A percentile compares a stretch with the other conserved stretches of the same genome.
Conservation (phyloP, 2,888 invertebrate species). For the Erannis defoliaria region DNA sequence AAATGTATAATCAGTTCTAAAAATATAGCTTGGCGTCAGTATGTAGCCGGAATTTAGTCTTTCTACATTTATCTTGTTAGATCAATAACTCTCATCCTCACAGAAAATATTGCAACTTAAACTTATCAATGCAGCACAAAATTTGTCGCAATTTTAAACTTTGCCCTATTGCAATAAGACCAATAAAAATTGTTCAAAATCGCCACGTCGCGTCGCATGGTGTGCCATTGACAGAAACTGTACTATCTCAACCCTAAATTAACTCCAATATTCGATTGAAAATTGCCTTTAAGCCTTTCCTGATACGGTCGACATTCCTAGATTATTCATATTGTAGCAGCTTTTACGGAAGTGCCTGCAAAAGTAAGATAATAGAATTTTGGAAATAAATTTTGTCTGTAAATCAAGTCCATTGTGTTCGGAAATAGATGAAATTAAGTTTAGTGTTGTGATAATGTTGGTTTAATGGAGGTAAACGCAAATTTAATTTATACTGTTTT, state of each 20-base stretch:
- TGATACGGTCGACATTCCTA: constrained; percentile 16
- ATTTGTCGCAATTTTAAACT: constrained; percentile 26
- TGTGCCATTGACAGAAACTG: constrained; percentile 61
- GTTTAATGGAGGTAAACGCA: constrained; percentile 6
- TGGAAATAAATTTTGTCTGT: constrained; percentile 41
- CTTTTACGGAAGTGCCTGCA: constrained; percentile 44
- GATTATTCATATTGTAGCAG: constrained; percentile 9
- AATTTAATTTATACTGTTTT: not conserved
- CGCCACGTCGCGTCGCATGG: constrained; percentile 43
- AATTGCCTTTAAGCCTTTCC: constrained; percentile 13
- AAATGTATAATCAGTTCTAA: too few relatives aligned
- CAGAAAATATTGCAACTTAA: not conserved
- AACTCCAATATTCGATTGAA: constrained; percentile 31
- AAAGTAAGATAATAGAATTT: constrained; percentile 62
- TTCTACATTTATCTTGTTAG: not conserved
- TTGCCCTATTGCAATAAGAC: constrained; percentile 27
- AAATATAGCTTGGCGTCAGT: too few relatives aligned
- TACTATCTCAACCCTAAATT: constrained; percentile 49
- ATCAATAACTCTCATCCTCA: not conserved
- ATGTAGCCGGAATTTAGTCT: too few relatives aligned
- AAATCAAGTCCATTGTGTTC: constrained; percentile 31
- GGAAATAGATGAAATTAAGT: constrained; percentile 20
- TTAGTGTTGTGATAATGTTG: constrained; percentile 18
- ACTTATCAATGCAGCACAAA: not conserved
- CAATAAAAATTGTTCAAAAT: constrained; percentile 37